Conservation (phyloP, 2,888 invertebrate genomes). For the Aethes cnicana region DNA sequence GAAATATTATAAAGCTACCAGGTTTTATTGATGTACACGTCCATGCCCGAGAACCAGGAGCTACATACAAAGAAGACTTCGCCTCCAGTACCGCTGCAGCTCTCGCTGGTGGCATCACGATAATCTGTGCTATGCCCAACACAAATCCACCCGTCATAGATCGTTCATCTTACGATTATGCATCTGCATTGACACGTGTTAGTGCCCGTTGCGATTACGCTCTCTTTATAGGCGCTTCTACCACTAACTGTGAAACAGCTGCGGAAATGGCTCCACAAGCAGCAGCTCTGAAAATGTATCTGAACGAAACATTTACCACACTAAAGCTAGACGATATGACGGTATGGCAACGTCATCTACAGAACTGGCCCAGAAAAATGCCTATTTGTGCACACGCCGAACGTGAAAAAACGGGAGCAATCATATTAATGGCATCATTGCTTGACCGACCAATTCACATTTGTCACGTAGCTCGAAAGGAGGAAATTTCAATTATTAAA, state of each 20-base stretch:
- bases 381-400: slow-evolving; percentile 99
- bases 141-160: slow-evolving; percentile 96
- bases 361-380: slow-evolving; percentile 94
- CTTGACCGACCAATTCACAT: slow-evolving; percentile 96
- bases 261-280: slow-evolving; percentile 90
- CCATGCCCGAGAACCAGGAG: slow-evolving; percentile 98
- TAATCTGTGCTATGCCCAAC: slow-evolving; percentile 99
- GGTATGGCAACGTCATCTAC: slow-evolving; percentile 96
- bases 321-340: slow-evolving; percentile 93
- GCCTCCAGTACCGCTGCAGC: slow-evolving; percentile 95
- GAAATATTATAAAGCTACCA: slow-evolving; percentile 93
- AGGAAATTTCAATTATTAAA: slow-evolving; percentile 95
- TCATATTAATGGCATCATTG: slow-evolving; percentile 93
- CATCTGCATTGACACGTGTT: slow-evolving; percentile 91
- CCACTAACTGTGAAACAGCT: slow-evolving; percentile 88
- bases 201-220: slow-evolving; percentile 98
- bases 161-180: slow-evolving; percentile 88
- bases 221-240: slow-evolving; percentile 95
- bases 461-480: slow-evolving; percentile 97
- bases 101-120: slow-evolving; percentile 95
- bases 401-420: slow-evolving; percentile 96
- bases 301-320: slow-evolving; percentile 98
- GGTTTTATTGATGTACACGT: slow-evolving; percentile 99
- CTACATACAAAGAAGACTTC: slow-evolving; percentile 98
- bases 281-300: slow-evolving; percentile 98